Evolutionary conservation across 2,113 vertebrate species (phyloP), one percentile per base, ranked within the genome.

Genomic region (Catagonus wagneri): DNA sequence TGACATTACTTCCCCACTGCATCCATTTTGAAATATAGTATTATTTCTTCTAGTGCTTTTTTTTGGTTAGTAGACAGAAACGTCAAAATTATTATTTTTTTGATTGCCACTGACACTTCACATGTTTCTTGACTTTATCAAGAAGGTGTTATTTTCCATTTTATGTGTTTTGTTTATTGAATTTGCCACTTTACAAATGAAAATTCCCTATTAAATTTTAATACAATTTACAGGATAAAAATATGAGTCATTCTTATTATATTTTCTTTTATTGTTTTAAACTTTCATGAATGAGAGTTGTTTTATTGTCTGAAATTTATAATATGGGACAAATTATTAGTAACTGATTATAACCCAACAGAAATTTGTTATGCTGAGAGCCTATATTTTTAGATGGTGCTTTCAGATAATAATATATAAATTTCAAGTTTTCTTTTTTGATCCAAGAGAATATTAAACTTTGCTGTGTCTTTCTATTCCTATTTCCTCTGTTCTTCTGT

Each of bases 401-500:
- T 97, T 97, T 88, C 32, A 83, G 61, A 78, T 6, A 50, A 32
- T 9, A 63, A n/a, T 86, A 76, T n/a, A 61, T 68, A 56, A 4
- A 19, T 84, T 83, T 80, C 93, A 66, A 92, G 66, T 97, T 97
- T 96, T 74, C 32, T 92, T 96, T 89, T 63, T 92, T 94, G 76
- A 96, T 97, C 20, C n/a, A 89, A 83, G 66, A 95, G 75, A 96
- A 96, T 95, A 94, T 90, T 88, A 85, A 71, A 85, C 2, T 90
- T 93, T 34, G 2, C 0, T 89, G 68, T 60, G 20, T 93, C n/a
- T 56, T 19, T 88, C 34, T 34, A 68, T 83, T 93, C 6, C 17
- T 81, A 25, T 96, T 98, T 98, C 58, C 87, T 97, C 65, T 79
- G 83, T 90, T 96, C 32, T 83, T 97, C 50, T 93, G 69, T 89